These are phyloP conservation scores for Scleropages formosus DNA, from an alignment of 2,797 vertebrate species.

Conservation along the genomic window DNA sequence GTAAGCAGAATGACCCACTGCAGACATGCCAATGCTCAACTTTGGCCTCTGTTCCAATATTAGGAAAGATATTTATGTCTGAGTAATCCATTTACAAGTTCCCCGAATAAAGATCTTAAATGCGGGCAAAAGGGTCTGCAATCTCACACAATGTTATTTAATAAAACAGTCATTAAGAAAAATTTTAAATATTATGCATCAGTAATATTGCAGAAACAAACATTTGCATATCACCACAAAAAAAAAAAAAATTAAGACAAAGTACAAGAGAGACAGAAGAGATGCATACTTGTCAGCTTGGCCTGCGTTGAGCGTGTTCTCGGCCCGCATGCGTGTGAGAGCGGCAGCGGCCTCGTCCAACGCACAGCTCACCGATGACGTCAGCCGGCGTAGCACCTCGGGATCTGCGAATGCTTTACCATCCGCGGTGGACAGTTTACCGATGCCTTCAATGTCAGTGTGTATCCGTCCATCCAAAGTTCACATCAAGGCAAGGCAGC, in stretches of 20 bases:
- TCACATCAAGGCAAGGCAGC: constrained; percentile 51
- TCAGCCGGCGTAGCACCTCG: constrained; percentile 93
- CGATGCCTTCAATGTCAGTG: constrained; percentile 82
- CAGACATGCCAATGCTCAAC: too few relatives aligned
- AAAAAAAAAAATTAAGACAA: too few relatives aligned
- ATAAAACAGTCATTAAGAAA: too few relatives aligned
- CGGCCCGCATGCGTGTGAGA: constrained; percentile 95
- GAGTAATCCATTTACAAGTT: too few relatives aligned
- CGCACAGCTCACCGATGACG: constrained; percentile 96
- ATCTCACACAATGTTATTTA: too few relatives aligned
- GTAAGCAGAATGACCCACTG: constrained; percentile 40
- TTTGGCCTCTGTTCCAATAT: too few relatives aligned
- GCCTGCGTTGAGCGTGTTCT: constrained; percentile 91
- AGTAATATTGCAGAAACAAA: not conserved
- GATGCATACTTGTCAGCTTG: constrained; percentile 97
- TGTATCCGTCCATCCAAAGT: constrained; percentile 56
- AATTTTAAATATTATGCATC: not conserved
- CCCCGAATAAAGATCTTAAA: too few relatives aligned
- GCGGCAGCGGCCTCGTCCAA: constrained; percentile 96
- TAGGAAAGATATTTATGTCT: too few relatives aligned
- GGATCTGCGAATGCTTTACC: constrained; percentile 99
- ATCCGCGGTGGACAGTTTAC: constrained; percentile 99
- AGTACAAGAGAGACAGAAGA: constrained; percentile 33
- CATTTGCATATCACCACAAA: too few relatives aligned
- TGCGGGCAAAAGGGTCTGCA: too few relatives aligned